These are phyloP conservation scores for Ochropacha duplaris DNA, from an alignment of 2,888 invertebrate species.

Conservation along the genomic window DNA sequence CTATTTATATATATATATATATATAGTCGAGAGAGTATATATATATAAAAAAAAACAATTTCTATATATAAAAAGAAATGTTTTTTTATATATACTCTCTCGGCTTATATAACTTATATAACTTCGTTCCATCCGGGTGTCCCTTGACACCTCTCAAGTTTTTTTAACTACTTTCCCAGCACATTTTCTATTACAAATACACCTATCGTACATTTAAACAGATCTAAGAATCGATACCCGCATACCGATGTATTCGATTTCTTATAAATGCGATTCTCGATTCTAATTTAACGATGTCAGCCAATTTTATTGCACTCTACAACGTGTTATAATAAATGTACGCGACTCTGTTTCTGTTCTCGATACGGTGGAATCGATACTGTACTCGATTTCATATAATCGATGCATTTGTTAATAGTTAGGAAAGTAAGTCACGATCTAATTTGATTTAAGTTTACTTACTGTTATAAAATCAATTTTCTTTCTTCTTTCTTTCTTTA, in stretches of 20 bases:
- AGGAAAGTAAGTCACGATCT: not conserved
- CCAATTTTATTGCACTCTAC: conserved; percentile 60
- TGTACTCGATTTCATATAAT: conserved; percentile 51
- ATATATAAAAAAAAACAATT: no score
- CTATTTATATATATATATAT: no score
- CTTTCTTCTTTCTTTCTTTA: no score
- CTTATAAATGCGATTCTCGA: conserved; percentile 72
- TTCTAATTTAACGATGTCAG: conserved; percentile 74
- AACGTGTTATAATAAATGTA: conserved; percentile 59
- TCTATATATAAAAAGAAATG: no score
- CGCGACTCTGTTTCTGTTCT: conserved; percentile 41
- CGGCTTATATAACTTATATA: no score
- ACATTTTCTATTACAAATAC: not conserved
- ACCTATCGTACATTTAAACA: conserved; percentile 29
- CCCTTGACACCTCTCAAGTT: no score
- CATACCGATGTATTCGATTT: conserved; percentile 76
- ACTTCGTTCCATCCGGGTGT: no score
- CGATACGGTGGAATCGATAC: conserved; percentile 59
- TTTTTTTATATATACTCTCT: no score
- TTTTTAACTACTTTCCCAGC: no score
- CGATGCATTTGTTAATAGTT: conserved; percentile 26
- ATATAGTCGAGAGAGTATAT: no score
- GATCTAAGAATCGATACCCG: conserved; percentile 61
- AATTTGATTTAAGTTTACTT: no score
- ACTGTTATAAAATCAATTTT: no score